Conservation (phyloP, 2,888 invertebrate species). For the Nowickia ferox region DNA sequence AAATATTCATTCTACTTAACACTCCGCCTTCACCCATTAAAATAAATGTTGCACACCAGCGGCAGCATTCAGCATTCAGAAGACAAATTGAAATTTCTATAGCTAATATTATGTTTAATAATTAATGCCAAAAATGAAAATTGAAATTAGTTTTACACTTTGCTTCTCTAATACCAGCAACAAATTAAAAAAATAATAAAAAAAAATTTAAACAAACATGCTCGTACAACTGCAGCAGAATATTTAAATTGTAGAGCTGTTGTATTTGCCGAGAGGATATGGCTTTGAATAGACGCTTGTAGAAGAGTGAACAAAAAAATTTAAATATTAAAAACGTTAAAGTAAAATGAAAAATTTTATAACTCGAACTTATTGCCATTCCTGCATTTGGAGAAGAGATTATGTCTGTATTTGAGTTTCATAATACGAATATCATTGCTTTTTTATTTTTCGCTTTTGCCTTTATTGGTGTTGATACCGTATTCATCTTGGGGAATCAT, state of each 20-base stretch:
- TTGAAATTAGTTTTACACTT: slow-evolving; percentile 69
- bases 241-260: slow-evolving; percentile 20
- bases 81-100: slow-evolving; percentile 72
- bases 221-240: background rate
- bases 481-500: slow-evolving; percentile 36
- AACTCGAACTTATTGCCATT: slow-evolving; percentile 9
- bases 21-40: background rate
- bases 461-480: background rate
- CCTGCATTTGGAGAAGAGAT: slow-evolving; percentile 25
- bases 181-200: background rate
- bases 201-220: background rate
- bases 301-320: background rate
- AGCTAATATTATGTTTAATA: slow-evolving; percentile 73
- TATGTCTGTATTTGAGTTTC: slow-evolving; percentile 61
- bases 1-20: background rate
- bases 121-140: slow-evolving; percentile 71
- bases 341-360: slow-evolving; percentile 44
- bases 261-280: background rate
- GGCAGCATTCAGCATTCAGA: slow-evolving; percentile 3
- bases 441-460: slow-evolving; percentile 4
- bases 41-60: background rate
- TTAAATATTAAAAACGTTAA: background rate
- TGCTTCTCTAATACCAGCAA: slow-evolving; percentile 31
- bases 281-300: background rate
- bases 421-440: slow-evolving; percentile 51